Base-by-base conservation (phyloP, 2,888 invertebrate species). In the Drosophila colorata region DNA sequence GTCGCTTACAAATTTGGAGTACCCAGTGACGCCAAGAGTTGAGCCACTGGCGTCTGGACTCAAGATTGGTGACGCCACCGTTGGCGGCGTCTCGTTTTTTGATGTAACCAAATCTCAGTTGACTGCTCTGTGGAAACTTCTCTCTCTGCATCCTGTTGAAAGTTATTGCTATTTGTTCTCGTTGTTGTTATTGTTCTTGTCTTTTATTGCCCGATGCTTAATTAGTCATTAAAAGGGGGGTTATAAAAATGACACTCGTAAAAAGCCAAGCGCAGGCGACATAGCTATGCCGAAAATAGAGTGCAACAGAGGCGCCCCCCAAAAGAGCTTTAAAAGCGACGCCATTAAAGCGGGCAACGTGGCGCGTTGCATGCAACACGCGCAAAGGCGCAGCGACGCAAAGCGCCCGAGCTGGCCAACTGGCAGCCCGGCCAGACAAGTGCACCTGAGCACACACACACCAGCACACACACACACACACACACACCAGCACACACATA, bases 241-340 rank as follows among this genome's bases (percentile, higher is more conserved):
- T 57, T 63, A 80, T 83, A 83, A 83, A 83, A 83, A 64, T 87
- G 85, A 83, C 83, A 83, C 83, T 83, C 85, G 53, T 87, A 83
- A 83, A 75, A 77, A 59, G 56, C 4, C 8, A 8, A n/a, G 51
- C 31, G 23, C 33, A 44, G 47, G 31, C 40, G 51, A 43, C 41
- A 25, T 4, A 37, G 28, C 28, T 2, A 8, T 2, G 8, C 28
- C 28, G 28, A 7, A 28, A 28, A 38, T 31, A 14, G 53, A 61
- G 28, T 28, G 28, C 28, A 28, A 28, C 28, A 28, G 28, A 28
- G 28, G 28, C 28, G 28, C 28, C 57, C 59, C 61, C 60, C 74
- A 66, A 64, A 60, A 70, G 75, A 81, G 73, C 87, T 87, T 87
- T 83, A 87, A 83, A 81, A 72, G 59, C 86, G 76, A 87, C 83